Percentiles rank a stretch among this genome's conserved stretches.
These are phyloP conservation scores for Harpagifer antarcticus DNA, from an alignment of 2,797 vertebrate species.

Conservation along the genomic window DNA sequence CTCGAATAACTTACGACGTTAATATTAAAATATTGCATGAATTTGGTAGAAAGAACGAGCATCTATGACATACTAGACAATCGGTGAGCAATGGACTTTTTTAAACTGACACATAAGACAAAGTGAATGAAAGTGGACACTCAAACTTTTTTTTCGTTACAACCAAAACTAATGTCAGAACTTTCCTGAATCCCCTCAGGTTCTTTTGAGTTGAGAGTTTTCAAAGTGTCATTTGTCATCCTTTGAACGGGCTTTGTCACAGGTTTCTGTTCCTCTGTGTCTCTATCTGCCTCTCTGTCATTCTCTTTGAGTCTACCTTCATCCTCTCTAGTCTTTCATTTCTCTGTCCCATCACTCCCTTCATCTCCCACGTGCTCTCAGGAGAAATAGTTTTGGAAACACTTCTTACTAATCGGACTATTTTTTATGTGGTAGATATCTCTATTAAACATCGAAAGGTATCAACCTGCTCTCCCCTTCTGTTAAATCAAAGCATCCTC, in stretches of 20 bases:
- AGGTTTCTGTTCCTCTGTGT: slow-evolving; percentile 31
- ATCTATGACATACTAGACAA: too few relatives aligned
- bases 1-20: too few relatives aligned
- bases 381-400: slow-evolving; percentile 16
- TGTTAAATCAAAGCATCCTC: slow-evolving; percentile 1
- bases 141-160: slow-evolving; percentile 1
- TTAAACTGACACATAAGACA: too few relatives aligned
- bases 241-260: slow-evolving; percentile 38
- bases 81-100: too few relatives aligned
- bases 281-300: slow-evolving; percentile 31
- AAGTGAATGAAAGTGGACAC: not conserved
- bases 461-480: not conserved
- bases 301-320: slow-evolving; percentile 22
- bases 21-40: too few relatives aligned
- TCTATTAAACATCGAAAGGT: not conserved
- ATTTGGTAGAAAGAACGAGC: too few relatives aligned
- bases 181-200: slow-evolving; percentile 20
- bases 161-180: slow-evolving; percentile 7
- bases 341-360: slow-evolving; percentile 33
- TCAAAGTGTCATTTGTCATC: slow-evolving; percentile 41
- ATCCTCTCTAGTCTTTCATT: slow-evolving; percentile 3
- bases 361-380: slow-evolving; percentile 8
- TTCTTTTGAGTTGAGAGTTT: slow-evolving; percentile 39
- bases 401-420: not conserved
- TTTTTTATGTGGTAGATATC: not conserved